These are phyloP conservation scores for Bovichtus diacanthus DNA, from an alignment of 2,797 vertebrate genomes.

Conservation along the genomic window DNA sequence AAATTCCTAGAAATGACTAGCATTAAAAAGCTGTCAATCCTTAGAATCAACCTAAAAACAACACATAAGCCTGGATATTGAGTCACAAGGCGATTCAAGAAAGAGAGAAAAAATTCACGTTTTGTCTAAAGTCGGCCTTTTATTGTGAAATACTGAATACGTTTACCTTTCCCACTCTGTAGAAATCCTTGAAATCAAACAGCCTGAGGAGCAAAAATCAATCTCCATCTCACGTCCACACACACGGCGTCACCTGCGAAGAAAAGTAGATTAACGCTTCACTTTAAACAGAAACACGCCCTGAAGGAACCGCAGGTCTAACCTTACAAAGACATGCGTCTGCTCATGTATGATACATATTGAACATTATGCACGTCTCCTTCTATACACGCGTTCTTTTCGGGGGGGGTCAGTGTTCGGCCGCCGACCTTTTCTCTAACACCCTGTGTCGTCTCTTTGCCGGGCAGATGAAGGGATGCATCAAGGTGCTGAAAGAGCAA, in stretches of 20 bases:
- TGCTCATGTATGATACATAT: neutral
- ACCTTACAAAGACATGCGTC: neutral
- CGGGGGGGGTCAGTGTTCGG: slow-evolving; percentile 16
- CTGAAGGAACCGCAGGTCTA: neutral
- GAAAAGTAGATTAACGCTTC: neutral
- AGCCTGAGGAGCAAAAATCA: neutral
- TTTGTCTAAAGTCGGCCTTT: neutral
- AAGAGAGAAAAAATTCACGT: neutral
- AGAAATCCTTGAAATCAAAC: neutral
- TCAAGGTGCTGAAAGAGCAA: slow-evolving; percentile 95
- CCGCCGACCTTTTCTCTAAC: slow-evolving; percentile 77
- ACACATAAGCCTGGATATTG: neutral
- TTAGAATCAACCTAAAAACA: neutral
- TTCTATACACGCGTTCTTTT: neutral
- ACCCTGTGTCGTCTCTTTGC: slow-evolving; percentile 42
- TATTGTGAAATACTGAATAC: neutral
- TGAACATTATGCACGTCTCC: neutral
- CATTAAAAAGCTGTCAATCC: neutral
- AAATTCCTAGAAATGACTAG: neutral
- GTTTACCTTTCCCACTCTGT: neutral
- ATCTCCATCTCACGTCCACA: neutral
- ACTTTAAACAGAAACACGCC: neutral
- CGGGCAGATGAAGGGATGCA: slow-evolving; percentile 93
- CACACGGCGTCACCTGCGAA: neutral
- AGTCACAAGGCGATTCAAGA: neutral